Evolutionary conservation across 2,797 vertebrate genomes (phyloP).

Genomic region (Chloroceryle amazona): DNA sequence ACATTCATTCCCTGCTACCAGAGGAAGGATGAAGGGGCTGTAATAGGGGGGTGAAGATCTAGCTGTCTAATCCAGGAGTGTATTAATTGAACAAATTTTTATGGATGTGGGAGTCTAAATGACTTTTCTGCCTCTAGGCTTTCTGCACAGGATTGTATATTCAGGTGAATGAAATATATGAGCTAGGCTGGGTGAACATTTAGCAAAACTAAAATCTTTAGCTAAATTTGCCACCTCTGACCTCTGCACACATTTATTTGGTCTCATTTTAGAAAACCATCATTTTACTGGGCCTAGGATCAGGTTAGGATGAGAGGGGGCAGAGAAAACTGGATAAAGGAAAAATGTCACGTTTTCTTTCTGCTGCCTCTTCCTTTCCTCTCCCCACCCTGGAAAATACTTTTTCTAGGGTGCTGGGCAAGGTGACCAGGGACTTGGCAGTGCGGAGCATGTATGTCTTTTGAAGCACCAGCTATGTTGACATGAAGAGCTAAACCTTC

Average conservation of each 20-base stretch:
- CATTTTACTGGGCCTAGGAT: not conserved
- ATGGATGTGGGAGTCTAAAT: slow-evolving; percentile 56
- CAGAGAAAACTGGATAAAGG: not conserved
- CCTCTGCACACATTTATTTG: slow-evolving; percentile 36
- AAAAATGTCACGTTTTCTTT: not conserved
- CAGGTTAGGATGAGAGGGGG: not conserved
- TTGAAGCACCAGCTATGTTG: not conserved
- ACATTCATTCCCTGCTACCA: not conserved
- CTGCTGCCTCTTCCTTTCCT: not conserved
- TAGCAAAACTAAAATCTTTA: slow-evolving; percentile 66
- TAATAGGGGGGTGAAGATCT: not conserved
- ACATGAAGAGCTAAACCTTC: not conserved
- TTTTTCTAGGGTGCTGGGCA: not conserved
- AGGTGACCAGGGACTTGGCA: not conserved
- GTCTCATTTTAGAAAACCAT: slow-evolving; percentile 6
- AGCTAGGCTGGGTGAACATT: not conserved
- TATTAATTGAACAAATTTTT: slow-evolving; percentile 66
- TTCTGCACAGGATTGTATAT: slow-evolving; percentile 18
- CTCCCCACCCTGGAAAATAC: accelerated
- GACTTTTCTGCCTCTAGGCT: slow-evolving; percentile 61
- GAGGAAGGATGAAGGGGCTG: not conserved
- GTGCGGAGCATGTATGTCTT: not conserved
- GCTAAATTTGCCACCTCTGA: slow-evolving; percentile 35
- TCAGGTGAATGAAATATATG: slow-evolving; percentile 48
- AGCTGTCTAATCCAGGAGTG: not conserved